phyloP scores from a whole-genome alignment of 2,888 invertebrate species.

The Xestia sexstrigata region DNA sequence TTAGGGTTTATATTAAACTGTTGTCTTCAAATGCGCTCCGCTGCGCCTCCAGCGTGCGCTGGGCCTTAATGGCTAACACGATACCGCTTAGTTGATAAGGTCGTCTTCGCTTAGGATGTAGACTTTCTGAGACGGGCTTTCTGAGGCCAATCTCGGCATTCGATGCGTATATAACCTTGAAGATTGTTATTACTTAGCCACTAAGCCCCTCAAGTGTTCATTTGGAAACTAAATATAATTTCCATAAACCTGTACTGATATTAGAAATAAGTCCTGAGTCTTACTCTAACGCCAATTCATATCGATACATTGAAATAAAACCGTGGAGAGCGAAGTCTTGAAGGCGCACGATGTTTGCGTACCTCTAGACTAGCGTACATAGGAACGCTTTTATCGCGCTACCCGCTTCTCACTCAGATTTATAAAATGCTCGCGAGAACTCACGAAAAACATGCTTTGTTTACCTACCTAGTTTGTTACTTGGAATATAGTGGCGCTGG shows the following conservation, averaged over 20 bases:
- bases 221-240: not conserved
- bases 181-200: not conserved
- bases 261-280: not conserved
- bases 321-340: not conserved
- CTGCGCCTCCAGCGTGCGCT: no score
- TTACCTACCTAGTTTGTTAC: slow-evolving; percentile 30
- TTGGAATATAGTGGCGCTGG: not conserved
- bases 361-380: slow-evolving; percentile 53
- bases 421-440: slow-evolving; percentile 53
- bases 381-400: slow-evolving; percentile 58
- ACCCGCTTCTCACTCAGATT: slow-evolving; percentile 46
- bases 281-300: slow-evolving; percentile 2
- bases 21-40: no score
- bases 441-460: slow-evolving; percentile 37
- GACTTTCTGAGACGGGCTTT: not conserved
- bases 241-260: not conserved
- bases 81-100: not conserved
- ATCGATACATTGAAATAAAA: slow-evolving; percentile 33
- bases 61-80: not conserved
- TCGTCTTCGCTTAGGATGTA: not conserved
- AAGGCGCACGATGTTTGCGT: slow-evolving; percentile 44
- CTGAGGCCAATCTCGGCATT: not conserved
- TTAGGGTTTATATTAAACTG: no score
- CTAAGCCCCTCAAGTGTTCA: not conserved
- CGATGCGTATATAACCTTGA: not conserved